Conservation (phyloP, 2,888 invertebrate species). For the Salpingus planirostris region DNA sequence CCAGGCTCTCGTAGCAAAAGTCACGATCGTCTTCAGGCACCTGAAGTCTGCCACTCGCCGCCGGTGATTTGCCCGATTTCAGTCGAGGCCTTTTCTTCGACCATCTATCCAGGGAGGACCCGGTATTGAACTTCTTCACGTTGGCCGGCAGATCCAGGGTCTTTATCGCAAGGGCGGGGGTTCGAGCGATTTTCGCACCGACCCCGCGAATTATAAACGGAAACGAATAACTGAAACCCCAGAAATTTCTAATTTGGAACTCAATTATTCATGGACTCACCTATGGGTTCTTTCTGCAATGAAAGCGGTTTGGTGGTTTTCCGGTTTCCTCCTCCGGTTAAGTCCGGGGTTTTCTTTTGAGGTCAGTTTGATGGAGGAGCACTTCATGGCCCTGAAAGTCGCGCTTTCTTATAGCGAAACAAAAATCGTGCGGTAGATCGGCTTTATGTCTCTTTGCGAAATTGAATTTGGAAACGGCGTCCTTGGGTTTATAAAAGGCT, state of each 20-base stretch:
- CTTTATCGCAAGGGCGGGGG: conserved; percentile 19
- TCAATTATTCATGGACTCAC: conserved; percentile 1
- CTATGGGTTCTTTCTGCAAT: conserved; percentile 7
- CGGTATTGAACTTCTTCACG: conserved; percentile 28
- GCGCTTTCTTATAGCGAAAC: too few relatives aligned
- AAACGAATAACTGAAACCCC: conserved; percentile 11
- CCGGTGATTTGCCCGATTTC: conserved; percentile 21
- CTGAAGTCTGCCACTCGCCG: conserved; percentile 1
- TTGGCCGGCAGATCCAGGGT: conserved; percentile 30
- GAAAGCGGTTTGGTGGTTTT: conserved; percentile 2
- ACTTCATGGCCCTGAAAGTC: conserved; percentile 33
- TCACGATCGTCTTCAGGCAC: conserved; percentile 7
- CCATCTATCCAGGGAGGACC: conserved; percentile 34
- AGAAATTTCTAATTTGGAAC: neutral
- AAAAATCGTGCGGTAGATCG: too few relatives aligned
- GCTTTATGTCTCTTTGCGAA: too few relatives aligned
- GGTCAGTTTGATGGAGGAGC: conserved; percentile 28
- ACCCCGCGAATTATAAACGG: conserved; percentile 5
- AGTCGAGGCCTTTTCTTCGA: conserved; percentile 31
- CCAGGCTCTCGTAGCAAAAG: conserved; percentile 13
- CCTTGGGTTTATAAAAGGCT: too few relatives aligned
- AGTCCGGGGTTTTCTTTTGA: too few relatives aligned
- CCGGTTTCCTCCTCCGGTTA: neutral
- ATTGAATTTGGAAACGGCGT: too few relatives aligned
- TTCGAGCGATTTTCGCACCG: too few relatives aligned